These are phyloP conservation scores for Cyprinodon tularosa DNA, from an alignment of 2,113 vertebrate genomes.

Conservation along the genomic window DNA sequence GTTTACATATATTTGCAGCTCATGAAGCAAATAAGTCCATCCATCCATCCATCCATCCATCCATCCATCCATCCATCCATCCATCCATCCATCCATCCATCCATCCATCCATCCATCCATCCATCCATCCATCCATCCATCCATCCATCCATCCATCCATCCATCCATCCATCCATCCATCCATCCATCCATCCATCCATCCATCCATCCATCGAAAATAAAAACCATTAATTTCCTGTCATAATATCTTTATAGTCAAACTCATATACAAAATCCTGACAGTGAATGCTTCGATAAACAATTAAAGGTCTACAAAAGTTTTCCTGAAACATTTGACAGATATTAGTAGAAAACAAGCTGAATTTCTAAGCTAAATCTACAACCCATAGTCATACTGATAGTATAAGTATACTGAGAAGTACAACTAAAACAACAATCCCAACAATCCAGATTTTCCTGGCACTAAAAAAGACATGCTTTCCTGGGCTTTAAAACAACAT, in stretches of 20 bases:
- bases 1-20: too few species aligned
- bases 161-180: too few species aligned
- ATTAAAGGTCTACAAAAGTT: conserved; percentile 17
- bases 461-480: conserved; percentile 5
- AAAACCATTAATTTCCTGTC: too few species aligned
- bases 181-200: neutral
- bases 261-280: conserved; percentile 10
- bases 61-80: too few species aligned
- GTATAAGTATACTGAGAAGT: conserved; percentile 21
- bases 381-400: neutral
- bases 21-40: too few species aligned
- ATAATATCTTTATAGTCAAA: conserved; percentile 40
- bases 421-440: conserved; percentile 45
- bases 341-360: conserved; percentile 24
- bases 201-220: neutral
- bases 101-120: too few species aligned
- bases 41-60: too few species aligned
- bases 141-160: neutral
- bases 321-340: conserved; percentile 30
- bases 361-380: conserved; percentile 13
- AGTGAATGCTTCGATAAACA: conserved; percentile 1
- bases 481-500: conserved; percentile 8
- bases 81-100: too few species aligned
- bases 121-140: too few species aligned
- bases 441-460: neutral